Base-by-base conservation (phyloP, 2,888 invertebrate genomes). In the Megaustenia siamemsis region DNA sequence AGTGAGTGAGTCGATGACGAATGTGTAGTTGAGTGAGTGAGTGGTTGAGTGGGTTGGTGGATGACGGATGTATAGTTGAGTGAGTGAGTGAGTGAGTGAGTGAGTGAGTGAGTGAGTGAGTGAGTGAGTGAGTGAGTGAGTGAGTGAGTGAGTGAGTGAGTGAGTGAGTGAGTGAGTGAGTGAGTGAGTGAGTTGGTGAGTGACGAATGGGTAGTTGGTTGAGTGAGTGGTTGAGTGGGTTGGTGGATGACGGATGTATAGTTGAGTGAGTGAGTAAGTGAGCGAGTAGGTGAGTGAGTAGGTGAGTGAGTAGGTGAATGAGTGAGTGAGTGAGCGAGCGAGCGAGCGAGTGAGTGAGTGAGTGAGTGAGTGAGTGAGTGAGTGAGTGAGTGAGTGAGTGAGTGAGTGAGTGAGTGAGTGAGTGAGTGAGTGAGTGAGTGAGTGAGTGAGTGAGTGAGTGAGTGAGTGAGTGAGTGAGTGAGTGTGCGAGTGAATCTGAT, bases 41-140 rank as follows among this genome's bases (percentile, higher is more conserved):
- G 12, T 56, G 49, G n/a, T n/a, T n/a, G n/a, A n/a, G n/a, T n/a
- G n/a, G n/a, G n/a, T n/a, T n/a, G n/a, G n/a, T 53, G 15, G 10
- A 18, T 56, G 56, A 12, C 4, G 10, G 56, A 5, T 18, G 56
- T n/a, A n/a, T 2, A 15, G 75, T 18, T 69, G 73, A 63, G 60
- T 69, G 63, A 76, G 43, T 71, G 76, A 83, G 56, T 71, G 60
- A 79, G 21, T 71, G 78, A 79, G 43, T 71, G 69, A 79, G 60
- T 56, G 84, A 84, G 56, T 45, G 45, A 45, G 45, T 12, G 8
- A 45, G 56, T 24, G 56, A 24, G 56, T 18, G 56, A 56, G n/a
- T 18, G 56, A 24, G 56, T 12, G 56, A 24, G 56, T 18, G 56
- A 56, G 56, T 10, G 56, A 56, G 68, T 56, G 6, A 24, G 18